Percentiles rank a stretch among this genome's conserved stretches.
These are phyloP conservation scores for Drosophila atroscutellata DNA, from an alignment of 2,888 invertebrate genomes.

Conservation along the genomic window DNA sequence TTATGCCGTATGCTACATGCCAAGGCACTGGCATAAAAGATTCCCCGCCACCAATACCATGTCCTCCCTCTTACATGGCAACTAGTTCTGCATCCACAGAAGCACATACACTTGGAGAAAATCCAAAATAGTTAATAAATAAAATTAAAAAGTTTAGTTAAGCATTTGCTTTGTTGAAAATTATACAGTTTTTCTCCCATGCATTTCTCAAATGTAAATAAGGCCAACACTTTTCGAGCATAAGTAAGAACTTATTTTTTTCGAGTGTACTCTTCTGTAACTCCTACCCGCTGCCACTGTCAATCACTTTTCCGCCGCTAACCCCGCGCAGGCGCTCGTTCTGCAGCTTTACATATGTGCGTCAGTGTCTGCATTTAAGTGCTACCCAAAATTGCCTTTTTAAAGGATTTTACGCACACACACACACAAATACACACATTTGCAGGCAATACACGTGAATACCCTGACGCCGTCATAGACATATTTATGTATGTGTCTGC, in stretches of 20 bases:
- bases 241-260: background rate
- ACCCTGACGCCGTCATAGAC: conserved; percentile 16
- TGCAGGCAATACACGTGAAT: conserved; percentile 8
- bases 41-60: background rate
- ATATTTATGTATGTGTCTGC: conserved; percentile 30
- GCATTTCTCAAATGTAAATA: background rate
- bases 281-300: conserved; percentile 17
- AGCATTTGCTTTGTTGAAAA: background rate
- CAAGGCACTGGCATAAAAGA: conserved; percentile 36
- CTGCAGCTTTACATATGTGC: conserved; percentile 23
- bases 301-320: conserved; percentile 35
- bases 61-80: conserved; percentile 26
- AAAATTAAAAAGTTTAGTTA: background rate
- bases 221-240: background rate
- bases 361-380: conserved; percentile 77
- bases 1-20: conserved; percentile 62
- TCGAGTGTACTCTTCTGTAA: background rate
- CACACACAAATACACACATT: conserved; percentile 39
- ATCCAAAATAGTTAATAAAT: background rate
- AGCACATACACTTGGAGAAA: conserved; percentile 9
- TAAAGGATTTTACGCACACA: conserved; percentile 76
- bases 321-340: conserved; percentile 45
- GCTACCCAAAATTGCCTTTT: conserved; percentile 81
- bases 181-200: background rate
- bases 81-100: conserved; percentile 53